Evolutionary conservation across 1,140 invertebrate species (phyloP), one percentile per base, ranked within the genome.

Genomic region (Probaryconus sp.): DNA sequence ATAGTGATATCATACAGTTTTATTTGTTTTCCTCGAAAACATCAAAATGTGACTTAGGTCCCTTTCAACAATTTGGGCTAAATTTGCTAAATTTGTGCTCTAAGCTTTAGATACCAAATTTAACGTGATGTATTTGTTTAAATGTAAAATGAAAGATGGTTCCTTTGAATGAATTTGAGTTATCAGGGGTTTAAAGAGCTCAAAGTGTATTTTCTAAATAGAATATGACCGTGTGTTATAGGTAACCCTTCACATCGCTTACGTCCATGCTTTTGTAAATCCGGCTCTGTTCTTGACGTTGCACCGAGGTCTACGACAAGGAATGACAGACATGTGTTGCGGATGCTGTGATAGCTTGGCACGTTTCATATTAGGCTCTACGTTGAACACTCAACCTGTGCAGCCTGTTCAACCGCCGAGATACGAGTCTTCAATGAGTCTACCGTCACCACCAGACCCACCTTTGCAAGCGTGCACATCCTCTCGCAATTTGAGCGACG

Each of bases 181-280:
- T n/a, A n/a, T n/a, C n/a, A n/a, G n/a, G n/a, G n/a, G n/a, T n/a
- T n/a, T n/a, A n/a, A n/a, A n/a, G n/a, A n/a, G n/a, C n/a, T n/a
- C n/a, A n/a, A n/a, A n/a, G n/a, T n/a, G n/a, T n/a, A n/a, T 4
- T 21, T 43, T 10, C 3, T 21, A 43, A 20, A 21, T 21, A 43
- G 18, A 5, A 10, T n/a, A 24, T 43, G 9, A 43, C 26, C 21
- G 2, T 50, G 9, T 72, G 77, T 90, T 89, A 37, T 89, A 94
- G 92, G 92, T 95, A 75, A 95, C 94, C 21, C 89, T 97, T 63
- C 94, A 96, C 89, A 94, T 95, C 82, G 94, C 94, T 28, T 95
- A 95, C 85, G 92, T 95, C 43, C 95, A 96, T 85, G 94, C 94
- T 5, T 95, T 95, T 76, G 93, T 95, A 35, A 96, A 96, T 82